Conservation (phyloP, 2,797 vertebrate species). For the Rhynchotus rufescens region DNA sequence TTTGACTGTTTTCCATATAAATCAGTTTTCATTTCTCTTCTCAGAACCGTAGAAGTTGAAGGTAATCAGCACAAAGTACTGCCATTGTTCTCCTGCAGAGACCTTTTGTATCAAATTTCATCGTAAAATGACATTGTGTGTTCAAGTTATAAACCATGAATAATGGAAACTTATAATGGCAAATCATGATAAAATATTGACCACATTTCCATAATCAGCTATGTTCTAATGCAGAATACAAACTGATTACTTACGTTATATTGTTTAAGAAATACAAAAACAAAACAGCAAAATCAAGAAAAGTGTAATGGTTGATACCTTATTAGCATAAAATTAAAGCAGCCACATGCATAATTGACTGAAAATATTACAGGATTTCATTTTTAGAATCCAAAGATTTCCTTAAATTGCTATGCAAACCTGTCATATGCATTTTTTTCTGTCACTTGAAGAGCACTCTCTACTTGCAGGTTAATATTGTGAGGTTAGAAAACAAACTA, state of each 20-base stretch:
- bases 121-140: slow-evolving; percentile 40
- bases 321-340: slow-evolving; percentile 76
- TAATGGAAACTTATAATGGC: slow-evolving; percentile 47
- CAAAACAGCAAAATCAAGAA: slow-evolving; percentile 60
- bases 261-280: slow-evolving; percentile 58
- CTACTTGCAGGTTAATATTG: slow-evolving; percentile 53
- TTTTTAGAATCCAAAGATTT: slow-evolving; percentile 67
- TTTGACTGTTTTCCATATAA: background rate
- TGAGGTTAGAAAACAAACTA: slow-evolving; percentile 55
- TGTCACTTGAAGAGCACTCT: slow-evolving; percentile 37
- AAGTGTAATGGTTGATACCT: slow-evolving; percentile 52
- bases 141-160: slow-evolving; percentile 49
- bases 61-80: background rate
- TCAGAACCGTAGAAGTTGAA: background rate
- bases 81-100: slow-evolving; percentile 19
- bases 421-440: slow-evolving; percentile 29
- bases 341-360: slow-evolving; percentile 62
- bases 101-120: slow-evolving; percentile 26
- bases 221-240: slow-evolving; percentile 8
- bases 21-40: background rate
- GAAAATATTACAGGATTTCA: slow-evolving; percentile 51
- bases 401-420: slow-evolving; percentile 64
- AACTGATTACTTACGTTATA: slow-evolving; percentile 57
- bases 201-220: slow-evolving; percentile 21
- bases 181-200: slow-evolving; percentile 51